Evolutionary conservation across 2,797 vertebrate genomes (phyloP).

Genomic region (Merluccius polli): DNA sequence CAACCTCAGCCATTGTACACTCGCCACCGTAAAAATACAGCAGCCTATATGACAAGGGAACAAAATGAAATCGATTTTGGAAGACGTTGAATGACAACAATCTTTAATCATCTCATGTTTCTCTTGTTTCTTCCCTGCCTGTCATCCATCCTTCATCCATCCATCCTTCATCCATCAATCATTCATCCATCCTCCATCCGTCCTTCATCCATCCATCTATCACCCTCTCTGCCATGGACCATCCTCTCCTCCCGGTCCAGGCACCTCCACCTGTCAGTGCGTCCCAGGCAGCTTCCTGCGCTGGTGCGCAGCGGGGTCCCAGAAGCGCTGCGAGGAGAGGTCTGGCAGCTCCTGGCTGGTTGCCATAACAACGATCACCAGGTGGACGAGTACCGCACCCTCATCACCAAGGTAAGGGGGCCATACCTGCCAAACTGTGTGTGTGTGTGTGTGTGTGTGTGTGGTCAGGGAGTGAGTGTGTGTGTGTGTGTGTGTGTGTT

Average conservation of each 20-base stretch:
- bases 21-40: not conserved
- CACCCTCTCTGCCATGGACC: not conserved
- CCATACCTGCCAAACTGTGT: not conserved
- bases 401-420: slow-evolving; percentile 91
- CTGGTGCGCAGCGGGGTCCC: slow-evolving; percentile 94
- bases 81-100: not conserved
- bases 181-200: not conserved
- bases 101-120: not conserved
- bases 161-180: not conserved
- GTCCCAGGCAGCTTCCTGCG: slow-evolving; percentile 85
- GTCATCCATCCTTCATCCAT: not conserved
- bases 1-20: not conserved
- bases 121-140: not conserved
- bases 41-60: no score
- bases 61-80: no score
- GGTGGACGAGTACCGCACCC: slow-evolving; percentile 96
- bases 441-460: no score
- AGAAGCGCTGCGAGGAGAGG: slow-evolving; percentile 93
- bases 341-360: slow-evolving; percentile 96
- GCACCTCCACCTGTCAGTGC: slow-evolving; percentile 93
- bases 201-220: not conserved
- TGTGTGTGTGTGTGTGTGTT: slow-evolving; percentile 1
- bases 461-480: not conserved
- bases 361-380: slow-evolving; percentile 97
- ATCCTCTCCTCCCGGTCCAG: slow-evolving; percentile 51